Percentiles rank a stretch among this genome's conserved stretches.
These are phyloP conservation scores for Andrena praecox DNA, from an alignment of 2,888 invertebrate genomes.

Conservation along the genomic window DNA sequence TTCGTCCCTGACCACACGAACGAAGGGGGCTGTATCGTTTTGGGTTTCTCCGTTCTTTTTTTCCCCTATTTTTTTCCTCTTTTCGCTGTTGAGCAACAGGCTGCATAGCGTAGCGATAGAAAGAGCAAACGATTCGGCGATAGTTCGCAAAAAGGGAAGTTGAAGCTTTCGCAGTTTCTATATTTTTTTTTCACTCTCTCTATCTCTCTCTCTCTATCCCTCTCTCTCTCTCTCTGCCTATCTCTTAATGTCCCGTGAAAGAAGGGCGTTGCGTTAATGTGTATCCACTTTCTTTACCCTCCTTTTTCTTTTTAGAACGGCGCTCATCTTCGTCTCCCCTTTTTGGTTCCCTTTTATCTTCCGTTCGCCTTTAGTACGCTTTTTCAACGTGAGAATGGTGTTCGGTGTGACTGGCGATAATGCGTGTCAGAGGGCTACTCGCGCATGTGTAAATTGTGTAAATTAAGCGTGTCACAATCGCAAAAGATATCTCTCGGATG, in stretches of 20 bases:
- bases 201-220: not conserved
- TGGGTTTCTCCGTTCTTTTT: constrained; percentile 7
- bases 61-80: not conserved
- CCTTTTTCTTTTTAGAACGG: not conserved
- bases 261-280: constrained; percentile 13
- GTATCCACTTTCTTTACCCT: constrained; percentile 13
- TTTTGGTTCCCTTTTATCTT: constrained; percentile 17
- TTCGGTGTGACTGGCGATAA: constrained; percentile 69
- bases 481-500: constrained; percentile 64
- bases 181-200: not conserved
- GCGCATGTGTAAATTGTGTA: constrained; percentile 80
- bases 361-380: constrained; percentile 55
- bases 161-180: constrained; percentile 31
- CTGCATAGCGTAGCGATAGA: constrained; percentile 52
- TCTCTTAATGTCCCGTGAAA: not conserved
- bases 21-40: constrained; percentile 43
- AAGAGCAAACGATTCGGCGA: constrained; percentile 32
- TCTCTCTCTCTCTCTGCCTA: not conserved
- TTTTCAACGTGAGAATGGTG: constrained; percentile 69
- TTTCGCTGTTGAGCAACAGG: constrained; percentile 42
- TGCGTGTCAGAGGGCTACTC: constrained; percentile 75
- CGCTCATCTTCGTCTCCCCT: constrained; percentile 1
- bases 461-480: constrained; percentile 73
- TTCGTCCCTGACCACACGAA: constrained; percentile 10
- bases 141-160: constrained; percentile 30